A percentile compares a stretch with the other conserved stretches of the same genome.
Conservation (phyloP, 2,113 vertebrate species). For the Chaetura pelagica region DNA sequence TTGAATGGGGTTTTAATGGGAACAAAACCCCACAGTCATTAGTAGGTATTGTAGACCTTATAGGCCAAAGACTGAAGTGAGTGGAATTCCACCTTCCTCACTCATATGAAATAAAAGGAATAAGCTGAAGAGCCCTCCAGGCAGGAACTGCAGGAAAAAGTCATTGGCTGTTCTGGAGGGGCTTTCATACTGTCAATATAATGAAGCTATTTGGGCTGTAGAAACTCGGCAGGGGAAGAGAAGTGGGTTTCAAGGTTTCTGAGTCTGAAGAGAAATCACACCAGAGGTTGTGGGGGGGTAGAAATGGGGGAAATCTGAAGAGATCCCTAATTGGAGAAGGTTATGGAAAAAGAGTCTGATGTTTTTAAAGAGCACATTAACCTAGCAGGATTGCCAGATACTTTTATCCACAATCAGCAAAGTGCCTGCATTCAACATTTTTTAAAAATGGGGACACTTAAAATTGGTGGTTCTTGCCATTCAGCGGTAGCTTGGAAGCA, state of each 20-base stretch:
- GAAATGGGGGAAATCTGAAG: not conserved
- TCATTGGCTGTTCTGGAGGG: not conserved
- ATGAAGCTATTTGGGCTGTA: constrained; percentile 9
- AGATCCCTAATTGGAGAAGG: not conserved
- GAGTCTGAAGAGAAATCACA: constrained; percentile 1
- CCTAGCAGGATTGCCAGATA: not conserved
- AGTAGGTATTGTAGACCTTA: not conserved
- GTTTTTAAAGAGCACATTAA: not conserved
- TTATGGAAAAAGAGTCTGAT: not conserved
- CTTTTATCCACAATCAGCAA: not conserved
- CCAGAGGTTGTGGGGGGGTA: not conserved
- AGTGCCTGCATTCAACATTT: not conserved
- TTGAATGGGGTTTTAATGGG: not conserved
- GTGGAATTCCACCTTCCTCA: constrained; percentile 1
- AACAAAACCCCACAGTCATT: not conserved
- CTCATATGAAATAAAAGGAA: not conserved
- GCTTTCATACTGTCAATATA: constrained; percentile 25
- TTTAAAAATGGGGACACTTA: not conserved
- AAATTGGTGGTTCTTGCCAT: not conserved
- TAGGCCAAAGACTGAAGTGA: not conserved
- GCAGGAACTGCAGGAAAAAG: constrained; percentile 16
- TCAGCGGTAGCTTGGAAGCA: not conserved
- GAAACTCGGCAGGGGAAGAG: constrained; percentile 3
- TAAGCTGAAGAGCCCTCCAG: constrained; percentile 34
- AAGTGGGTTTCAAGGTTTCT: constrained; percentile 16